These are phyloP conservation scores for Caenorhabditis panamensis DNA, from an alignment of 2,888 invertebrate species.

Conservation along the genomic window DNA sequence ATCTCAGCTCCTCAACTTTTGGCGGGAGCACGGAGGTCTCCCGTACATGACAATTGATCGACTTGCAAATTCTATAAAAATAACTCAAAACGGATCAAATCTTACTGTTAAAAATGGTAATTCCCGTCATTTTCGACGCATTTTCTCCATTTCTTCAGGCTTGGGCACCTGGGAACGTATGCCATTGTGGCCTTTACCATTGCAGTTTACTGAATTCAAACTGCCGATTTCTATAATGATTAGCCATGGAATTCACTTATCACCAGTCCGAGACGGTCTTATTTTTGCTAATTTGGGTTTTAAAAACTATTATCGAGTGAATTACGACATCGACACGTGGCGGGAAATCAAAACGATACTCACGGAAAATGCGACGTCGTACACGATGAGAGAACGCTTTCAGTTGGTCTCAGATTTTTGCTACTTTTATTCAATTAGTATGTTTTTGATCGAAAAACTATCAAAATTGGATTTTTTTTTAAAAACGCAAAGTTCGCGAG, in stretches of 20 bases:
- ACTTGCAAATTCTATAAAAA: slow-evolving; percentile 57
- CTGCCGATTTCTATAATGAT: slow-evolving; percentile 68
- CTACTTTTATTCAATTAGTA: slow-evolving; percentile 64
- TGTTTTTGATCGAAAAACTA: background rate
- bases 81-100: slow-evolving; percentile 58
- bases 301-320: slow-evolving; percentile 66
- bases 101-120: slow-evolving; percentile 63
- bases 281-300: slow-evolving; percentile 63
- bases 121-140: no score
- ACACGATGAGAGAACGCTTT: slow-evolving; percentile 63
- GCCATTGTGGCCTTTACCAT: slow-evolving; percentile 67
- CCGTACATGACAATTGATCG: slow-evolving; percentile 61
- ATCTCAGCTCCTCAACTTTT: slow-evolving; percentile 59
- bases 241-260: slow-evolving; percentile 66
- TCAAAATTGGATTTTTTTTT: background rate
- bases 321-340: slow-evolving; percentile 70
- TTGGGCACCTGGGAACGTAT: slow-evolving; percentile 63
- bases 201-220: slow-evolving; percentile 68
- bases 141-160: slow-evolving; percentile 25
- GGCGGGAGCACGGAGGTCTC: slow-evolving; percentile 66
- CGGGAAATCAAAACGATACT: slow-evolving; percentile 48
- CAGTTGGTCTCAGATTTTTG: slow-evolving; percentile 69
- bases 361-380: slow-evolving; percentile 65
- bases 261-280: slow-evolving; percentile 61
- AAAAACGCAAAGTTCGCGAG: background rate